Evolutionary conservation across 2,888 invertebrate genomes (phyloP).

Genomic region (Tenthredo scrophulariae): DNA sequence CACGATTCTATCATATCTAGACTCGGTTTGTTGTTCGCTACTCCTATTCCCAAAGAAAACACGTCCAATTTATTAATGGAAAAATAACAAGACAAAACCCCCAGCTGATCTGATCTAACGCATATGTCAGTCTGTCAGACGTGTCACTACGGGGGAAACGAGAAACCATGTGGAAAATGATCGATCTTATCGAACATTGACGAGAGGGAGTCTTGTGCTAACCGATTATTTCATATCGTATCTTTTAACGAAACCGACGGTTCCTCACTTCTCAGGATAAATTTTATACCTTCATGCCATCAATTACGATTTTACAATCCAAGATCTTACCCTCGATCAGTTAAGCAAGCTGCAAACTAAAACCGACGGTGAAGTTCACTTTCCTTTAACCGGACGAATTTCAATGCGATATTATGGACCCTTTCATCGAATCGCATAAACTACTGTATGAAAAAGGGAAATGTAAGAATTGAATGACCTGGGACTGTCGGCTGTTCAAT

Average conservation of each 20-base stretch:
- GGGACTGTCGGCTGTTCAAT: background rate
- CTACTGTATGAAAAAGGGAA: background rate
- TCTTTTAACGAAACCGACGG: background rate
- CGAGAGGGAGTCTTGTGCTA: background rate
- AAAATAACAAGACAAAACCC: conserved; percentile 16
- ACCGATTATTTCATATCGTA: background rate
- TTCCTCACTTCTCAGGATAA: background rate
- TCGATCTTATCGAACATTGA: conserved; percentile 20
- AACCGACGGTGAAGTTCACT: background rate
- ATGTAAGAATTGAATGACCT: background rate
- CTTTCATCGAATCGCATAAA: background rate
- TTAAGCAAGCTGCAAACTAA: background rate
- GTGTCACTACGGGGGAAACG: background rate
- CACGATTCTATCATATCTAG: background rate
- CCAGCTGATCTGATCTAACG: conserved; percentile 14
- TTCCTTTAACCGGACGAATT: background rate
- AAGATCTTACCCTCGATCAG: background rate
- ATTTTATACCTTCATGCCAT: background rate
- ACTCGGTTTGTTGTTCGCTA: background rate
- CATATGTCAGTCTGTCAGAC: conserved; percentile 15
- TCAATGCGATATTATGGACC: background rate
- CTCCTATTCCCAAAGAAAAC: background rate
- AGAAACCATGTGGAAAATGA: conserved; percentile 20
- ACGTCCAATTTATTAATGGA: conserved; percentile 20
- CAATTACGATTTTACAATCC: background rate